Base-by-base conservation (phyloP, 2,113 vertebrate genomes). In the Abramis brama region DNA sequence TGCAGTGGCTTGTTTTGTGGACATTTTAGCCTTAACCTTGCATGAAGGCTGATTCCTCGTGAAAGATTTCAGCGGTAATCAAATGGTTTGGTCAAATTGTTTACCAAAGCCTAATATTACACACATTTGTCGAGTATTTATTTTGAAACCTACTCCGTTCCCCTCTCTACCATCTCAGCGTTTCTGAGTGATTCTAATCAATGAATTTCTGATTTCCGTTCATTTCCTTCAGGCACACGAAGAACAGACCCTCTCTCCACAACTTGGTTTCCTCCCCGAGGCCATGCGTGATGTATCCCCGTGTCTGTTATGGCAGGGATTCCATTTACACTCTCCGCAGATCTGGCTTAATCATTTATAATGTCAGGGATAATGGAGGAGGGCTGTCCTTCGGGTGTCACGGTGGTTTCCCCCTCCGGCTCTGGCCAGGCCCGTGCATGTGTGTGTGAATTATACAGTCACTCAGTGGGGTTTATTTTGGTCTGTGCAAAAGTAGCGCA, bases 331-430 rank as follows among this genome's bases (percentile, higher is more conserved):
- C 82, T 39, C 45, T 21, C 79, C 50, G 55, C 47, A 39, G 84
- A 57, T 55, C 45, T 19, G 62, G 33, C 6, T 73, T 59, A 86
- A 79, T 86, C 52, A 79, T 86, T 86, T 59, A 80, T 70, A 60
- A 86, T 80, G 84, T 80, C 27, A 25, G 74, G 23, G 36, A 79
- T 80, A 71, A 71, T 59, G 79, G 57, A 75, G 39, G 27, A 36
- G 66, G 52, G 23, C 47, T 23, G 33, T 66, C 43, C 23, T 81
- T 81, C 10, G n/a, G 30, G 27, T 55, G 83, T 78, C 62, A 79
- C 6, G 0, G 39, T 70, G 30, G 57, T 3, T 85, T 62, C 19
- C 74, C 55, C 19, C 55, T 75, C 36, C 30, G 10, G 70, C 62
- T 60, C 25, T 33, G 59, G 73, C 64, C 82, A 43, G 66, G 13